Evolutionary conservation across 2,888 invertebrate species (phyloP).

Genomic region (Helicoverpa assulta): DNA sequence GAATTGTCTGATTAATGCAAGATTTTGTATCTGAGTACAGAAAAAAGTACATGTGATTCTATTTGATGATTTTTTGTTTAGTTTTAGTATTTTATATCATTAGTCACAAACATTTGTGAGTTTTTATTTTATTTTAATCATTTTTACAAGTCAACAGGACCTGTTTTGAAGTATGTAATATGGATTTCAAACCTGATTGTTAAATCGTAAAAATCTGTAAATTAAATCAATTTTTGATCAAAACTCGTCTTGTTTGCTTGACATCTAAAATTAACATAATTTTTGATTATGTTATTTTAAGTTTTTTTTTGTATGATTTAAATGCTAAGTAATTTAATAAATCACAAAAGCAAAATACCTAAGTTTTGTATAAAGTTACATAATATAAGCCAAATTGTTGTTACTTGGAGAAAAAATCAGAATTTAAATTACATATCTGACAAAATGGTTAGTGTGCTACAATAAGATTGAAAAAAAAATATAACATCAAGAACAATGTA

Average conservation of each 20-base stretch:
- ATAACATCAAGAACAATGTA: conserved; percentile 89
- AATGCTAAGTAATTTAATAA: conserved; percentile 68
- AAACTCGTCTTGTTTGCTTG: conserved; percentile 66
- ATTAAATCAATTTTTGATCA: conserved; percentile 35
- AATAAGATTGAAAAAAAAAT: conserved; percentile 85
- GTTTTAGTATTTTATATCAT: conserved; percentile 73
- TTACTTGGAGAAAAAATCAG: conserved; percentile 89
- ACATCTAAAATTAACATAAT: conserved; percentile 63
- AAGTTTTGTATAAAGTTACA: conserved; percentile 81
- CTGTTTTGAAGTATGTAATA: conserved; percentile 64
- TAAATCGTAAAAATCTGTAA: conserved; percentile 29
- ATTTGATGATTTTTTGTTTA: conserved; percentile 83
- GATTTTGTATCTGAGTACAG: conserved; percentile 87
- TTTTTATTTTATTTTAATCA: conserved; percentile 58
- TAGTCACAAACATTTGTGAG: conserved; percentile 77
- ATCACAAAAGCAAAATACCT: conserved; percentile 76
- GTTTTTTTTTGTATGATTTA: conserved; percentile 75
- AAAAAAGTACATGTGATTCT: conserved; percentile 88
- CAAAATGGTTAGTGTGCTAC: conserved; percentile 91
- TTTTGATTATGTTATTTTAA: conserved; percentile 71
- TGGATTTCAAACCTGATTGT: conserved; percentile 38
- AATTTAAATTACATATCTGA: conserved; percentile 90
- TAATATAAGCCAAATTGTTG: conserved; percentile 87
- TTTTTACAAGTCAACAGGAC: conserved; percentile 69
- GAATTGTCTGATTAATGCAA: conserved; percentile 82